Evolutionary conservation across 2,888 invertebrate genomes (phyloP).

Genomic region (Leptopilina syphax): DNA sequence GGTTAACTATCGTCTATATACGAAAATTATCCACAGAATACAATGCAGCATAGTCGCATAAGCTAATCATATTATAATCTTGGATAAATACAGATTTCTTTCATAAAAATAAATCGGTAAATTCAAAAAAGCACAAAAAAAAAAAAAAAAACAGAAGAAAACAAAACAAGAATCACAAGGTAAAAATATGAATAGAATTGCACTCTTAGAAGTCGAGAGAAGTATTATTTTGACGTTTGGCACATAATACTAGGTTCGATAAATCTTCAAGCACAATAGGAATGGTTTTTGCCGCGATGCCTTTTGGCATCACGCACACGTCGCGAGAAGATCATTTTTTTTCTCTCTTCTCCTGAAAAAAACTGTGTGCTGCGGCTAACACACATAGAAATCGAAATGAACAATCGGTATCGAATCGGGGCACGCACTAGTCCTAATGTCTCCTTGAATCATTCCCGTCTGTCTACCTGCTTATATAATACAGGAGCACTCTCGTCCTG

Average conservation of each 20-base stretch:
- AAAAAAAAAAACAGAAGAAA: background rate
- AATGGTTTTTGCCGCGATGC: slow-evolving; percentile 13
- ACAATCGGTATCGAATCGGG: slow-evolving; percentile 31
- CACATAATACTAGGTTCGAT: slow-evolving; percentile 38
- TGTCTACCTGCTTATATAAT: slow-evolving; percentile 38
- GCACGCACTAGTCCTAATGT: slow-evolving; percentile 31
- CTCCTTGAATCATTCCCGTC: slow-evolving; percentile 8
- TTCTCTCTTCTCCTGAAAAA: background rate
- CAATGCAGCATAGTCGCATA: too few species aligned
- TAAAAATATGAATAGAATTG: background rate
- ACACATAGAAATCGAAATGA: slow-evolving; percentile 29
- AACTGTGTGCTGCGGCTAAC: slow-evolving; percentile 18
- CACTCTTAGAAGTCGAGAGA: slow-evolving; percentile 10
- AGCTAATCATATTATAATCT: too few species aligned
- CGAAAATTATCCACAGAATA: too few species aligned
- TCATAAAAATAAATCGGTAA: too few species aligned
- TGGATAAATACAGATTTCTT: too few species aligned
- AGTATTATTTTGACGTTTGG: slow-evolving; percentile 40
- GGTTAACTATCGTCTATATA: too few species aligned
- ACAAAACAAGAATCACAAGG: background rate
- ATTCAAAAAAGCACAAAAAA: background rate
- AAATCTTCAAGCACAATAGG: slow-evolving; percentile 35
- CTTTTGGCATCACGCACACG: slow-evolving; percentile 36
- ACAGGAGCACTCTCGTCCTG: slow-evolving; percentile 28
- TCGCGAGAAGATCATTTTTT: slow-evolving; percentile 11